Evolutionary conservation across 2,113 vertebrate species (phyloP), one percentile per base, ranked within the genome.

Genomic region (Lichenostomus cassidix): DNA sequence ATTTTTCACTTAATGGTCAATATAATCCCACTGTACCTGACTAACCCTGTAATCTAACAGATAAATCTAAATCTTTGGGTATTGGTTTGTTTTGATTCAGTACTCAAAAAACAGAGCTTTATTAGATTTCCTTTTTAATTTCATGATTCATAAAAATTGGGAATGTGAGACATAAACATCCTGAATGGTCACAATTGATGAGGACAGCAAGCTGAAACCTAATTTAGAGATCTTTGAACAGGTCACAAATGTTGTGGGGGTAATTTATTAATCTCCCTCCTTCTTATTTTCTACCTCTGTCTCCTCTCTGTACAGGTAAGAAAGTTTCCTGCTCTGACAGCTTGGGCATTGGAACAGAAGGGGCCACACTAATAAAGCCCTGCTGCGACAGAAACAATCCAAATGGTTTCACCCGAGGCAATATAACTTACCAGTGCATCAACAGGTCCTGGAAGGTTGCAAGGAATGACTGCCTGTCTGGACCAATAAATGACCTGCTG

Each of bases 401-500:
- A 8, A 11, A 15, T 2, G 84, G 21, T 44, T 64, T 60, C 31
- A 24, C 73, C 7, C 91, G 39, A 14, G 98, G 98, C 52, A 60
- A 8, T 15, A 11, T 7, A 83, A 97, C 7, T 29, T 98, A 98
- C 35, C 59, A 8, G 42, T 98, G 98, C 39, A 60, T 18, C 13
- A 64, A 67, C 4, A 86, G 35, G 15, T 44, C 4, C 8, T 98
- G 98, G 98, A 44, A 1, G 0, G 0, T 33, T 15, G 5, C 9
- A 75, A 92, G n/a, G 27, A 83, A 96, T 8, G 10, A 68, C 33
- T 98, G 98, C 50, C 78, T 98, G n/a, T 91, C 95, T 7, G 76
- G 20, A 9, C 3, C 73, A 42, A 82, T 98, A 76, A 97, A 76
- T 3, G 49, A 33, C 23, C 80, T 98, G 50, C 89, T 98, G 69